Base-by-base conservation (phyloP, 2,113 vertebrate species). In the Lagenorhynchus albirostris region DNA sequence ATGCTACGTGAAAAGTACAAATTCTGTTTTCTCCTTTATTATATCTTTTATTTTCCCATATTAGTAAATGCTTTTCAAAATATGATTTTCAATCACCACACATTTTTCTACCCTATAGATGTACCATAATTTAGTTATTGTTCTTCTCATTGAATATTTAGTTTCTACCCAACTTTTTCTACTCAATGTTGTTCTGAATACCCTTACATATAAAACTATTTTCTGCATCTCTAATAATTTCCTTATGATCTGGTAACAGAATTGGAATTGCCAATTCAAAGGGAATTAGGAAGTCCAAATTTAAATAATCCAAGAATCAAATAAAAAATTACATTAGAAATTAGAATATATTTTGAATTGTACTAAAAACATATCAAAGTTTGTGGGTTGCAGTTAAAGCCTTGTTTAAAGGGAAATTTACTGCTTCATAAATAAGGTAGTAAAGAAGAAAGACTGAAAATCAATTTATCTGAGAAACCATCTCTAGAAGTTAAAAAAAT, bases 171-270 rank as follows among this genome's bases (percentile, higher is more conserved):
- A 73, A 25, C 82, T 91, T 94, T 79, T 36, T 60, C 70, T 95
- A 55, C 73, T 95, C 70, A 70, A 47, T 41, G 29, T 73, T 89
- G 44, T 68, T 55, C 36, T 38, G 21, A 90, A 81, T 62, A 60
- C 33, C 11, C 14, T 93, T 88, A 33, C 7, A 65, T 73, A 36
- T 70, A 87, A 82, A 87, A n/a, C 21, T 41, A 33, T 68, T 94
- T 95, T 77, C 18, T 83, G 36, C 47, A 91, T 74, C n/a, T 83
- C 10, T 82, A 87, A 87, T 86, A 90, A 87, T 70, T 77, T 85
- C 6, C 36, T 82, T 83, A 86, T 89, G 13, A 92, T 93, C 77
- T 87, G 0, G 44, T 85, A 50, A 85, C 55, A 86, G 33, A 95
- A 86, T 87, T 91, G 26, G 82, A 79, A 74, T 73, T 73, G 10